These are phyloP conservation scores for Nipponacmea schrenckii DNA, from an alignment of 2,888 invertebrate species.

Conservation along the genomic window DNA sequence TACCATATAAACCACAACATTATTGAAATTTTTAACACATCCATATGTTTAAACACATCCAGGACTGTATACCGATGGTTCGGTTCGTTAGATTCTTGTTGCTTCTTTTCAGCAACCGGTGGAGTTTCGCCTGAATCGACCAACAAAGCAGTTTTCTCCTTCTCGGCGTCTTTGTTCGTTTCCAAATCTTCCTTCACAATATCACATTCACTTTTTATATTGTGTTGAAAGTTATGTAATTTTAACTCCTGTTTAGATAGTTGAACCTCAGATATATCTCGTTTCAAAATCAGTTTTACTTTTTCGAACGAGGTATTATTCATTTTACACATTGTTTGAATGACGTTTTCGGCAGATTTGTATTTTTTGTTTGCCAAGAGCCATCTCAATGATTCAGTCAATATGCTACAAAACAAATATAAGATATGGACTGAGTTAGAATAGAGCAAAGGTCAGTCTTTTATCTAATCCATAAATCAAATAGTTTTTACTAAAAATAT, in stretches of 20 bases:
- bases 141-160: not conserved
- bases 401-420: conserved; percentile 32
- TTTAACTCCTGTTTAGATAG: too few species aligned
- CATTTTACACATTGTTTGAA: conserved; percentile 37
- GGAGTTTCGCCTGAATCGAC: not conserved
- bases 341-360: conserved; percentile 38
- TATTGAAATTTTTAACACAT: conserved; percentile 35
- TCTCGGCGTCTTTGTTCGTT: too few species aligned
- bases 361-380: conserved; percentile 44
- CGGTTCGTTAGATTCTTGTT: not conserved
- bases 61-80: conserved; percentile 37
- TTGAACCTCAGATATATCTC: not conserved
- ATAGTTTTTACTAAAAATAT: too few species aligned
- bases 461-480: too few species aligned
- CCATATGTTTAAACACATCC: conserved; percentile 38
- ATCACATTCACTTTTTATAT: too few species aligned
- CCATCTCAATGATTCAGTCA: conserved; percentile 58
- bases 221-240: too few species aligned
- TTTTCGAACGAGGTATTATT: conserved; percentile 40
- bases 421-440: too few species aligned
- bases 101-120: too few species aligned
- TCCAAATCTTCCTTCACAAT: too few species aligned
- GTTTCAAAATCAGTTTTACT: conserved; percentile 15
- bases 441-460: too few species aligned
- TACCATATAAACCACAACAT: conserved; percentile 48